A percentile compares a stretch with the other conserved stretches of the same genome.
phyloP scores from a whole-genome alignment of 2,888 invertebrate genomes.

The Galerucella calmariensis region DNA sequence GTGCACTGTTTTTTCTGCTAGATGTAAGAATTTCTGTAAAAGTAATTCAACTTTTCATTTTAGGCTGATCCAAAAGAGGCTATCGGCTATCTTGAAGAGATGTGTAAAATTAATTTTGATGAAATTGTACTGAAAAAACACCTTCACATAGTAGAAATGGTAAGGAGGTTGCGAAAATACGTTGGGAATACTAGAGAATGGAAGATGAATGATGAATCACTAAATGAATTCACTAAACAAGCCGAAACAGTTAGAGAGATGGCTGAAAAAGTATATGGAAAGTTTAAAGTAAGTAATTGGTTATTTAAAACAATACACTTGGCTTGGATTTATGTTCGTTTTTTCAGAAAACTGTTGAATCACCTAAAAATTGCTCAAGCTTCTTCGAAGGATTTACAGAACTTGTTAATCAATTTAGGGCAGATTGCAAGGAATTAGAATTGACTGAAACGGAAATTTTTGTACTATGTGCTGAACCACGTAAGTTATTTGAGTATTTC shows the following conservation, averaged over 20 bases:
- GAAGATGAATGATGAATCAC: conserved; percentile 73
- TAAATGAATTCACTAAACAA: conserved; percentile 73
- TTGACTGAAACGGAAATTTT: conserved; percentile 71
- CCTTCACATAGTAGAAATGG: conserved; percentile 81
- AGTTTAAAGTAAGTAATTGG: conserved; percentile 66
- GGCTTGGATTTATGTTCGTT: not conserved
- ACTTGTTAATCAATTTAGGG: conserved; percentile 75
- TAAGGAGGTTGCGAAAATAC: conserved; percentile 79
- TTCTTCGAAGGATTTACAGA: conserved; percentile 78
- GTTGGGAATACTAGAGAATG: conserved; percentile 82
- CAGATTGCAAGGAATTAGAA: conserved; percentile 69
- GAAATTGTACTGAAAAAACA: conserved; percentile 85
- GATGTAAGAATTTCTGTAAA: not conserved
- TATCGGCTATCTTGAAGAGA: conserved; percentile 73
- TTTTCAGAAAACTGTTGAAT: conserved; percentile 71
- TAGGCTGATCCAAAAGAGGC: conserved; percentile 79
- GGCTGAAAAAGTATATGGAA: conserved; percentile 72
- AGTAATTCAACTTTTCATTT: not conserved
- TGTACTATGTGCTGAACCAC: conserved; percentile 74
- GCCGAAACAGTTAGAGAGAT: conserved; percentile 77
- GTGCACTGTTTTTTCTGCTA: no score
- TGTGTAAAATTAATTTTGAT: conserved; percentile 71
- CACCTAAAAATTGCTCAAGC: conserved; percentile 69
- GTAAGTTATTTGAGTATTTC: conserved; percentile 55
- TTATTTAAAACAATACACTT: not conserved